phyloP scores from a whole-genome alignment of 2,113 vertebrate species.

The Zosterops pallidus region DNA sequence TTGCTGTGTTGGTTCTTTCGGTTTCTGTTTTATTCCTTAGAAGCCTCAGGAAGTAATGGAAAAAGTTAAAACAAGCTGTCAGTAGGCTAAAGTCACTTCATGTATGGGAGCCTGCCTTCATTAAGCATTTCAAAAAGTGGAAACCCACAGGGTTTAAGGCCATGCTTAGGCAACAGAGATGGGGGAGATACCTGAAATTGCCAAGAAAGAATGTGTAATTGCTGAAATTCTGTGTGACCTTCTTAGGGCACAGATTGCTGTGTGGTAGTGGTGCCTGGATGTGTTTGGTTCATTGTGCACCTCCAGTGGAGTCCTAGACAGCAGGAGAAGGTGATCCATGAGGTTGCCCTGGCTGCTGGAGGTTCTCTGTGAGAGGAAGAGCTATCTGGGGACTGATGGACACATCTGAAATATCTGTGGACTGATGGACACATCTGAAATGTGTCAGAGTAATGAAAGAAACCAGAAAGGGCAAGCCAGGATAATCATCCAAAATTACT shows the following conservation, averaged over 20 bases:
- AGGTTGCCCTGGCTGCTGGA: background rate
- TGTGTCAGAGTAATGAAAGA: background rate
- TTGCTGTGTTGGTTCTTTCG: background rate
- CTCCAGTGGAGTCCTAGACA: background rate
- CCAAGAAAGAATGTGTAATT: background rate
- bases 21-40: background rate
- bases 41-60: background rate
- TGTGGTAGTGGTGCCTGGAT: accelerated
- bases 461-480: background rate
- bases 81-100: background rate
- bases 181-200: background rate
- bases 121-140: background rate
- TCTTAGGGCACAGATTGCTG: background rate
- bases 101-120: background rate
- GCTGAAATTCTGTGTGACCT: background rate
- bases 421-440: background rate
- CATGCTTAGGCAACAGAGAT: background rate
- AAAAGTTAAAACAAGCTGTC: background rate
- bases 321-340: accelerated
- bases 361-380: background rate
- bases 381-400: background rate
- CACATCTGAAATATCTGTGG: background rate
- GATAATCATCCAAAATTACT: background rate
- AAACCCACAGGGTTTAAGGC: background rate
- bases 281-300: accelerated